phyloP scores from a whole-genome alignment of 1,140 invertebrate species.

The Anadara kagoshimensis region DNA sequence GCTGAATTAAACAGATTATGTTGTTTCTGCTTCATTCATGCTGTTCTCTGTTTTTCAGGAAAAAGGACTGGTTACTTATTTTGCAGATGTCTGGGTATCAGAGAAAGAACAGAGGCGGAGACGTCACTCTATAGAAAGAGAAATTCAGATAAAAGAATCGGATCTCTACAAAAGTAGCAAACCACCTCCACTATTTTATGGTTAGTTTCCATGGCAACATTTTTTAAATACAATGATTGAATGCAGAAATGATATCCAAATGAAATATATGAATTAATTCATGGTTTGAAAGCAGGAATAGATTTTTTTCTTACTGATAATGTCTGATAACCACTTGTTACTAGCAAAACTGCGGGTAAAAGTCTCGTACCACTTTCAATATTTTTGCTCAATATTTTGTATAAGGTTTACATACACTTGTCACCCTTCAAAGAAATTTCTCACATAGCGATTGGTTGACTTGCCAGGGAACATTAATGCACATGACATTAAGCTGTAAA shows the following conservation, averaged over 20 bases:
- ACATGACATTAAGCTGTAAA: too few species aligned
- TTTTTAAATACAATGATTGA: neutral
- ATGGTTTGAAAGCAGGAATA: neutral
- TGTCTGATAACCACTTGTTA: too few species aligned
- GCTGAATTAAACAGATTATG: too few species aligned
- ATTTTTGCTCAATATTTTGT: neutral
- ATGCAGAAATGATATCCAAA: neutral
- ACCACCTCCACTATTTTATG: slow-evolving; percentile 69
- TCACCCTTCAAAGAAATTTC: too few species aligned
- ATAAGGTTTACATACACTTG: too few species aligned
- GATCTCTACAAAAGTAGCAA: slow-evolving; percentile 67
- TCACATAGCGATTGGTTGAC: too few species aligned
- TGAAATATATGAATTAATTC: neutral
- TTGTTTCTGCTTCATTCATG: too few species aligned
- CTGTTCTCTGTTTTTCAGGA: slow-evolving; percentile 52
- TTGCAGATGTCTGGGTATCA: slow-evolving; percentile 71
- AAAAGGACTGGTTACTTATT: slow-evolving; percentile 69
- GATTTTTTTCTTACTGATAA: too few species aligned
- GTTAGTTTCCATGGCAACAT: slow-evolving; percentile 40
- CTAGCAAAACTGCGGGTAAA: too few species aligned
- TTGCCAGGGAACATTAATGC: too few species aligned
- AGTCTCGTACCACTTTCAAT: neutral
- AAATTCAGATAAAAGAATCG: slow-evolving; percentile 69
- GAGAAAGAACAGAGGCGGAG: slow-evolving; percentile 63
- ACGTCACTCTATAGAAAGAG: slow-evolving; percentile 67